Evolutionary conservation across 53 echinoderm and acorn worm species (phyloP).

Genomic region (Patiria pectinifera): DNA sequence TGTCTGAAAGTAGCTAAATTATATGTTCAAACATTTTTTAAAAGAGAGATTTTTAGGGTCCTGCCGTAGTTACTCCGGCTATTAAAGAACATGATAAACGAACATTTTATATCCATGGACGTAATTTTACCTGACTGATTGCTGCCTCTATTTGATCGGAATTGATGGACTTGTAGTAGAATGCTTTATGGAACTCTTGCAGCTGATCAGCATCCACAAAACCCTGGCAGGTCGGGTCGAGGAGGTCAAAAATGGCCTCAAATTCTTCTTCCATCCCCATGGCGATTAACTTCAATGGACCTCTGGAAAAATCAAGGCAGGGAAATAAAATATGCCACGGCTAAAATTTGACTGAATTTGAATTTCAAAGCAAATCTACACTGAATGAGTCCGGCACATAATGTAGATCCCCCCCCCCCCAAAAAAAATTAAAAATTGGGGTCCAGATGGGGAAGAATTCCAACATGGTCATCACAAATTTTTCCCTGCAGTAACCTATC

Average conservation of each 20-base stretch:
- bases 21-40: too few species aligned
- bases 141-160: constrained; percentile 82
- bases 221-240: constrained; percentile 79
- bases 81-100: background rate
- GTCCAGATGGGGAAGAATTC: too few species aligned
- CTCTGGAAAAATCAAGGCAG: background rate
- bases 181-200: constrained; percentile 84
- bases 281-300: background rate
- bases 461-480: too few species aligned
- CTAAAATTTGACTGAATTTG: background rate
- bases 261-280: constrained; percentile 90
- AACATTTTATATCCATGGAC: background rate
- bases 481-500: too few species aligned
- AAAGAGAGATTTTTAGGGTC: too few species aligned
- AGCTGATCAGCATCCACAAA: constrained; percentile 82
- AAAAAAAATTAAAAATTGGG: too few species aligned
- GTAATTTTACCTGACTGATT: constrained; percentile 59
- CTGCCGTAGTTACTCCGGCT: too few species aligned
- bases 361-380: too few species aligned
- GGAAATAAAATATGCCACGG: background rate
- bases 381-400: too few species aligned
- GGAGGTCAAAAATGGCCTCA: constrained; percentile 79
- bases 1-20: too few species aligned
- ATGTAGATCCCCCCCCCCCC: too few species aligned
- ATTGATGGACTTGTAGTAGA: constrained; percentile 78